Conservation (phyloP, 2,113 vertebrate species). For the Columba livia region DNA sequence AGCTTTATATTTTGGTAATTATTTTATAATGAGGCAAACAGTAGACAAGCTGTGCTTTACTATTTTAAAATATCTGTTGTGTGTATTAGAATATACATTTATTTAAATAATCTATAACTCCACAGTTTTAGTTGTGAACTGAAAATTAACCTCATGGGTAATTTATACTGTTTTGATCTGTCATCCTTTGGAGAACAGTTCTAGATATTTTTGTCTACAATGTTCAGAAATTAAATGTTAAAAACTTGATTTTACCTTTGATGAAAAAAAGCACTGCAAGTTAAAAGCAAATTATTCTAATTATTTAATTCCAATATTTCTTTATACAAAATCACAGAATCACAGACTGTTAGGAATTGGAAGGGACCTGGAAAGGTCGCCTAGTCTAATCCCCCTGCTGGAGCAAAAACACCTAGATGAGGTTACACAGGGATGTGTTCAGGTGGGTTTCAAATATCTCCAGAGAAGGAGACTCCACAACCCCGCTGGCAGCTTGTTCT, state of each 20-base stretch:
- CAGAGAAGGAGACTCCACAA: too few species aligned
- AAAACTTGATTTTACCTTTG: conserved; percentile 10
- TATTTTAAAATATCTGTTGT: neutral
- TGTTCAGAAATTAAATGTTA: neutral
- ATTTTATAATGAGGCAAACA: neutral
- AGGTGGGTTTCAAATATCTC: too few species aligned
- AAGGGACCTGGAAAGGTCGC: too few species aligned
- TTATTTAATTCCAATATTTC: conserved; percentile 28
- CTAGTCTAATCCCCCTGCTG: too few species aligned
- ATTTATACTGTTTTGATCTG: neutral
- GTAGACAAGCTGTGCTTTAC: neutral
- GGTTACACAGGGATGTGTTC: too few species aligned
- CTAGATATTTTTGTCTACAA: neutral
- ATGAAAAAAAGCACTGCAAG: neutral
- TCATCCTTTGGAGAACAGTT: neutral
- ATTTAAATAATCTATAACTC: neutral
- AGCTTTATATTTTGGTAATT: neutral
- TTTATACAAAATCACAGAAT: neutral
- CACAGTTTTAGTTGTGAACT: neutral
- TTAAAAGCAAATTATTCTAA: conserved; percentile 31
- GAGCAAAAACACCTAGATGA: too few species aligned
- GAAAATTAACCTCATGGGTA: neutral
- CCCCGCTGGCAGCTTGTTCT: too few species aligned
- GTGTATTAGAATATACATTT: neutral
- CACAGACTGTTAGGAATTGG: too few species aligned